These are phyloP conservation scores for Cyrtonyx montezumae DNA, from an alignment of 2,113 vertebrate species.

Conservation along the genomic window DNA sequence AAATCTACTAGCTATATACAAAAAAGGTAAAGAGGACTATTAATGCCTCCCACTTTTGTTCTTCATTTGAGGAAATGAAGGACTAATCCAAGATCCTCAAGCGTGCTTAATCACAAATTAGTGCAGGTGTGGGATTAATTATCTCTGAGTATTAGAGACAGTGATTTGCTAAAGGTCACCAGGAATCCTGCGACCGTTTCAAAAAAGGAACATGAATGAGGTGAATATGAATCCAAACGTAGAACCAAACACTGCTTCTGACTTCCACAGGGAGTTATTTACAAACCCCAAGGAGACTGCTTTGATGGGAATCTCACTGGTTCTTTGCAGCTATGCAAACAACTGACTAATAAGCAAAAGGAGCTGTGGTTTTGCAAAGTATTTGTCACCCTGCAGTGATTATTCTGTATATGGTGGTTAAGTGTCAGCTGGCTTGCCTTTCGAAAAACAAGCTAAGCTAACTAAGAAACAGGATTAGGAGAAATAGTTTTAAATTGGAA, in stretches of 20 bases:
- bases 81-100: slow-evolving; percentile 22
- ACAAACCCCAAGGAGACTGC: neutral
- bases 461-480: too few species aligned
- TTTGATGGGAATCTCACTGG: neutral
- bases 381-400: neutral
- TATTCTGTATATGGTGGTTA: neutral
- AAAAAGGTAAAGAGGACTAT: neutral
- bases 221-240: neutral
- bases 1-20: neutral
- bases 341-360: accelerated
- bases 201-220: neutral
- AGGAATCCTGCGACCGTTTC: neutral
- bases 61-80: slow-evolving; percentile 41
- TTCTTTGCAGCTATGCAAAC: neutral
- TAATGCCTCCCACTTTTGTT: slow-evolving; percentile 1
- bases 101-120: slow-evolving; percentile 18
- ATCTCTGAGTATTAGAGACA: neutral
- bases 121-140: slow-evolving; percentile 27
- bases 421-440: neutral
- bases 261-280: neutral
- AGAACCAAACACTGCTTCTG: neutral
- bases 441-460: neutral
- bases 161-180: neutral
- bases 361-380: neutral
- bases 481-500: too few species aligned